Percentiles rank a stretch among this genome's conserved stretches.
phyloP scores from a whole-genome alignment of 2,113 vertebrate genomes.

The Gymnogyps californianus region DNA sequence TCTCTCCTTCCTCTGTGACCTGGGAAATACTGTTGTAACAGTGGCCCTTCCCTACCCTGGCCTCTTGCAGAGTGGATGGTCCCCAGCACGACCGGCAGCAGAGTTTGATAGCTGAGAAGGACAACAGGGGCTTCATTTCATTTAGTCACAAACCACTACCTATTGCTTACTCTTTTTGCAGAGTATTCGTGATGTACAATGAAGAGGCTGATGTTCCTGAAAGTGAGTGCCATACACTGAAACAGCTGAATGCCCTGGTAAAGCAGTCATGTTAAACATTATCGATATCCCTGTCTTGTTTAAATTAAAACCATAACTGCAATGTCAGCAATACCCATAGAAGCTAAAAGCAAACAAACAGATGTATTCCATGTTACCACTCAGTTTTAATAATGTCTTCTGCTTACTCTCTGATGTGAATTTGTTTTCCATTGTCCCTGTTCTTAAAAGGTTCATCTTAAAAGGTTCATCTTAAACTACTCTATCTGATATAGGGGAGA shows the following conservation, averaged over 20 bases:
- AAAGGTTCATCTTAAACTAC: neutral
- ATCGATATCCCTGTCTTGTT: neutral
- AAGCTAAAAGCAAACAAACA: neutral
- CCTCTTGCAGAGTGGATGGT: no score
- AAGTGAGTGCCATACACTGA: neutral
- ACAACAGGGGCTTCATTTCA: neutral
- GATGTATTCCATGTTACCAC: neutral
- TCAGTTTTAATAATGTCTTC: neutral
- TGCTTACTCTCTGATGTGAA: neutral
- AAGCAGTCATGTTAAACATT: neutral
- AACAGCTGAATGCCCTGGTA: neutral
- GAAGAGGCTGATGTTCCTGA: neutral
- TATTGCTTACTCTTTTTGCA: neutral
- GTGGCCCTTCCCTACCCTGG: neutral
- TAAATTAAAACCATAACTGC: neutral
- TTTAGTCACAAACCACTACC: neutral
- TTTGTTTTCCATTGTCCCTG: neutral
- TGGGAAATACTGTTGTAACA: neutral
- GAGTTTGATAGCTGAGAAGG: slow-evolving; percentile 39
- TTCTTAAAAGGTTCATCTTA: neutral
- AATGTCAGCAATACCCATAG: neutral
- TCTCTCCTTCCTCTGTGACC: neutral
- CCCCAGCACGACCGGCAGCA: neutral
- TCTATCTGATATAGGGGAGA: neutral
- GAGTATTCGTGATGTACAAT: neutral